phyloP scores from a whole-genome alignment of 2,888 invertebrate genomes.

The Harpalus rufipes region DNA sequence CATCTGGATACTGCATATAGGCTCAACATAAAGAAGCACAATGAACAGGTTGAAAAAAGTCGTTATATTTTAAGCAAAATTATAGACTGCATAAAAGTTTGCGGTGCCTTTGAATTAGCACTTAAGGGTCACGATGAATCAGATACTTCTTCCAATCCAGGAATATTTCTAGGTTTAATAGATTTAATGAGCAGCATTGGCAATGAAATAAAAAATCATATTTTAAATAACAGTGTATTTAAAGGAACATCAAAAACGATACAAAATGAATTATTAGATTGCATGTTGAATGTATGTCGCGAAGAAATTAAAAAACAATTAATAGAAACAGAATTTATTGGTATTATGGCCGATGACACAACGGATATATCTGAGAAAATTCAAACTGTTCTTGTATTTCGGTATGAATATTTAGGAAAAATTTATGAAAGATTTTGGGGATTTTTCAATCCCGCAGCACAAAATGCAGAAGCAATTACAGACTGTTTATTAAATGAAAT shows the following conservation, averaged over 20 bases:
- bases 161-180: conserved; percentile 69
- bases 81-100: conserved; percentile 71
- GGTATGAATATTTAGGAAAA: conserved; percentile 69
- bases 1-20: conserved; percentile 68
- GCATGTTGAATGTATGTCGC: conserved; percentile 69
- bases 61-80: conserved; percentile 69
- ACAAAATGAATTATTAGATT: conserved; percentile 45
- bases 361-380: conserved; percentile 68
- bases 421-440: conserved; percentile 71
- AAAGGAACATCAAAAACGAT: conserved; percentile 66
- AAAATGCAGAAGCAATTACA: conserved; percentile 68
- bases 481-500: conserved; percentile 67
- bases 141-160: conserved; percentile 68
- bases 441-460: conserved; percentile 69
- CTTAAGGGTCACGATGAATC: conserved; percentile 70
- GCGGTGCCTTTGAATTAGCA: conserved; percentile 70
- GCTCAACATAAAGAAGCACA: conserved; percentile 50
- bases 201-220: conserved; percentile 68
- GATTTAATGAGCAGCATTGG: conserved; percentile 69
- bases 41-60: conserved; percentile 69
- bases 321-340: conserved; percentile 67
- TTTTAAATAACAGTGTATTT: conserved; percentile 69
- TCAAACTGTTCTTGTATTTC: conserved; percentile 71
- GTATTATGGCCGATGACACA: conserved; percentile 69
- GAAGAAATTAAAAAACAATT: conserved; percentile 68